Base-by-base conservation (phyloP, 2,888 invertebrate genomes). In the Ariolimax columbianus region DNA sequence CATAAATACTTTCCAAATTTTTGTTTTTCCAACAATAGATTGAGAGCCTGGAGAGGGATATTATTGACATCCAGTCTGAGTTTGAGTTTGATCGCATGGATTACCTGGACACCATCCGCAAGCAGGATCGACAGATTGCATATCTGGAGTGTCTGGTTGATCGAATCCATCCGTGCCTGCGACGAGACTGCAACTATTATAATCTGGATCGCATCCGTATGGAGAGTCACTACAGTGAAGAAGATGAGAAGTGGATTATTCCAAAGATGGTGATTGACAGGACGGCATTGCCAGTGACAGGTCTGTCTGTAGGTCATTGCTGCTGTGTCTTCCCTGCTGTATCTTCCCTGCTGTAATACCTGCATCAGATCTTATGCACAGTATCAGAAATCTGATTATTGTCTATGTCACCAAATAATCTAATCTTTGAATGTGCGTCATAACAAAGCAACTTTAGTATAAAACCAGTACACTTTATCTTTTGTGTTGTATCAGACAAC, bases 81-180 rank as follows among this genome's bases (percentile, higher is more conserved):
- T 97, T 97, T 93, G 97, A 97, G 93, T 95, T 96, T 83, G 97
- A 97, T 92, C 95, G 97, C 1, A 96, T 96, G n/a, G 97, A 97
- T 92, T 97, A 97, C 92, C 94, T 97, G 88, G 97, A 97, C 91
- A 96, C 97, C 0, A 97, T 97, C 55, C 95, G 97, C 33, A 95
- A 96, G 88, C 96, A 97, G 90, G 96, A 97, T 84, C 95, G 95
- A 88, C 96, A 96, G 90, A 92, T 96, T 38, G 96, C 96, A 92
- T 95, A 97, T 72, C 94, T 96, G 88, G 95, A 96, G 83, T 89
- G 91, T 19, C 86, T 94, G 33, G 87, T 93, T 9, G 93, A 93
- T 23, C 89, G 91, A 70, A 95, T 97, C 9, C 95, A 96, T 82
- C 96, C 96, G 0, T 96, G 96, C 70, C 94, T 97, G 43, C 95